These are phyloP conservation scores for Microcebus griseorufus DNA, from an alignment of 2,113 vertebrate species.

Conservation along the genomic window DNA sequence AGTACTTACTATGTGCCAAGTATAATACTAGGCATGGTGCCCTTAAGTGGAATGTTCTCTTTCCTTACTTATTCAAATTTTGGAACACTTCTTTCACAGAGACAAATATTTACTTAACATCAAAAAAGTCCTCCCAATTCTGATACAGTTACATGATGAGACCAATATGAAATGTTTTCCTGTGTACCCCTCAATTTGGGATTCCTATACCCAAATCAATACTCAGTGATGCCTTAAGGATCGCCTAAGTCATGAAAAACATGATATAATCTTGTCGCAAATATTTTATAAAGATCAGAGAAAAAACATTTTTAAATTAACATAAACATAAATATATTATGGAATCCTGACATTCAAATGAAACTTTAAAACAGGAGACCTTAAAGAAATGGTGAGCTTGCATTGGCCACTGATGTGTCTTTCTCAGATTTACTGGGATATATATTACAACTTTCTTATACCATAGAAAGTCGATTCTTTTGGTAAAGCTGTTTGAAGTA, in stretches of 20 bases:
- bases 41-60: background rate
- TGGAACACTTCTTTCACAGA: background rate
- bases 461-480: background rate
- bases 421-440: background rate
- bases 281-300: background rate
- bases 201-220: background rate
- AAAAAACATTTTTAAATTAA: conserved; percentile 15
- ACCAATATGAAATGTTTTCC: background rate
- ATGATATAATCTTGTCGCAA: background rate
- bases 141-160: background rate
- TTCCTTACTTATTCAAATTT: background rate
- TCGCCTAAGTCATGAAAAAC: background rate
- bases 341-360: background rate
- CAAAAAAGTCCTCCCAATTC: background rate
- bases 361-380: background rate
- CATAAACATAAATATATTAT: background rate
- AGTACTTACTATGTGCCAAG: background rate
- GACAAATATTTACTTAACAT: background rate
- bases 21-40: background rate
- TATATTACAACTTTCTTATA: background rate
- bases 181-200: background rate
- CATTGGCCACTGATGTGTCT: too few relatives aligned
- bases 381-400: background rate
- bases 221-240: background rate
- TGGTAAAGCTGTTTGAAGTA: background rate